A percentile compares a stretch with the other conserved stretches of the same genome.
These are phyloP conservation scores for Lamellibrachia satsuma DNA, from an alignment of 2,888 invertebrate genomes.

Conservation along the genomic window DNA sequence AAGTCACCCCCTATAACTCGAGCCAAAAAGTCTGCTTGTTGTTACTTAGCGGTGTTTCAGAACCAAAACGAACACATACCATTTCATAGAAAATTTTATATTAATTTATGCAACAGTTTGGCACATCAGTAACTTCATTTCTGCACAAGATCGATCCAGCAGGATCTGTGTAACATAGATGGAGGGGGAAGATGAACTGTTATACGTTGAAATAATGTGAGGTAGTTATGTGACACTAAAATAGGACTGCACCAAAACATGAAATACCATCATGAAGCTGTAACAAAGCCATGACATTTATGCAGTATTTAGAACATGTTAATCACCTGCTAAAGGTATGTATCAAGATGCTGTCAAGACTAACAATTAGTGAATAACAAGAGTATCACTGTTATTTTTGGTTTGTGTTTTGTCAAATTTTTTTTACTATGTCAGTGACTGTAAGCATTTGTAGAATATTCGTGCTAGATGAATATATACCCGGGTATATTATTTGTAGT, in stretches of 20 bases:
- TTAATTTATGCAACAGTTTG: neutral
- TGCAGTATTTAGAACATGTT: no score
- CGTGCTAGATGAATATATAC: neutral
- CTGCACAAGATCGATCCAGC: neutral
- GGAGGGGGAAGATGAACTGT: neutral
- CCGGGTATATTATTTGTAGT: neutral
- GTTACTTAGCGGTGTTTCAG: no score
- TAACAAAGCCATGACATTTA: neutral
- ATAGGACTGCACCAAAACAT: neutral
- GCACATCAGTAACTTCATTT: neutral
- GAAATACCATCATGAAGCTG: neutral
- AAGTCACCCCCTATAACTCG: no score
- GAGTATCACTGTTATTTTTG: neutral
- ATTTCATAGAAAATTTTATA: neutral
- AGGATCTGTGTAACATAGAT: neutral
- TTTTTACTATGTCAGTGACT: neutral
- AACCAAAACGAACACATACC: neutral
- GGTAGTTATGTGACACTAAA: neutral
- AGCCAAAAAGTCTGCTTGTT: no score
- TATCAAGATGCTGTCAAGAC: no score
- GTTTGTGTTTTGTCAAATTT: neutral
- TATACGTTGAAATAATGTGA: neutral
- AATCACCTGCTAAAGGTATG: no score
- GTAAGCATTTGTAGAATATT: neutral
- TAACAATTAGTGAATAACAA: neutral